Percentiles rank a stretch among this genome's conserved stretches.
phyloP scores from a whole-genome alignment of 2,797 vertebrate genomes.

The Brachyalestes nurse region DNA sequence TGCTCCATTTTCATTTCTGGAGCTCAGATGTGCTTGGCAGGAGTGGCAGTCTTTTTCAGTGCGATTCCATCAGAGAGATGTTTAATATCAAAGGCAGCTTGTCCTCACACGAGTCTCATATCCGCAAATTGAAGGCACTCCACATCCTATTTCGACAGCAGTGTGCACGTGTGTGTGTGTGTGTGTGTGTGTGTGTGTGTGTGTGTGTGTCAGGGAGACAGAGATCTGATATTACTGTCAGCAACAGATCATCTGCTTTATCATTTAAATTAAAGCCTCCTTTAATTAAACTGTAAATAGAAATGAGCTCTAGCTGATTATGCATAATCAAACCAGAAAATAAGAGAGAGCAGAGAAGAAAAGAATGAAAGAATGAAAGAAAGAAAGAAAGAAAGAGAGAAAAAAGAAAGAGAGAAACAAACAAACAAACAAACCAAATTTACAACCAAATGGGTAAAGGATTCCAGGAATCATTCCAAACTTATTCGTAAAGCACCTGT shows the following conservation, averaged over 20 bases:
- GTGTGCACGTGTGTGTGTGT: constrained; percentile 1
- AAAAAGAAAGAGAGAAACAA: too few relatives aligned
- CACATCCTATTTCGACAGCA: constrained; percentile 21
- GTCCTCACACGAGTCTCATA: constrained; percentile 44
- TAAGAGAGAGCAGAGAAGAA: constrained; percentile 1
- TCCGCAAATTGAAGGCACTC: constrained; percentile 37
- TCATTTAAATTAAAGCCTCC: constrained; percentile 30
- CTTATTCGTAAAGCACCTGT: too few relatives aligned
- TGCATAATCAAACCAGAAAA: constrained; percentile 7
- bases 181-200: constrained; percentile 20
- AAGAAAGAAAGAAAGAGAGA: neutral
- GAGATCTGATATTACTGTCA: constrained; percentile 21
- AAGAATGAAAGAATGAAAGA: neutral
- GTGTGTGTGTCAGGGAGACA: neutral
- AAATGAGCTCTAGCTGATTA: neutral
- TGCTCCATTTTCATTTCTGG: constrained; percentile 48
- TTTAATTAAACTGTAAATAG: constrained; percentile 32
- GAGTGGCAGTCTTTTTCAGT: constrained; percentile 34
- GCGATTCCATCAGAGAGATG: constrained; percentile 49
- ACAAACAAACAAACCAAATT: too few relatives aligned
- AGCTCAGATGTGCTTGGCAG: constrained; percentile 43
- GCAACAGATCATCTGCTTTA: constrained; percentile 19
- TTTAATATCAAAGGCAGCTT: constrained; percentile 50
- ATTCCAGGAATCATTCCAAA: too few relatives aligned
- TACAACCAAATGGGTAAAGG: too few relatives aligned